Base-by-base conservation (phyloP, 2,888 invertebrate genomes). In the Melanargia galathea region DNA sequence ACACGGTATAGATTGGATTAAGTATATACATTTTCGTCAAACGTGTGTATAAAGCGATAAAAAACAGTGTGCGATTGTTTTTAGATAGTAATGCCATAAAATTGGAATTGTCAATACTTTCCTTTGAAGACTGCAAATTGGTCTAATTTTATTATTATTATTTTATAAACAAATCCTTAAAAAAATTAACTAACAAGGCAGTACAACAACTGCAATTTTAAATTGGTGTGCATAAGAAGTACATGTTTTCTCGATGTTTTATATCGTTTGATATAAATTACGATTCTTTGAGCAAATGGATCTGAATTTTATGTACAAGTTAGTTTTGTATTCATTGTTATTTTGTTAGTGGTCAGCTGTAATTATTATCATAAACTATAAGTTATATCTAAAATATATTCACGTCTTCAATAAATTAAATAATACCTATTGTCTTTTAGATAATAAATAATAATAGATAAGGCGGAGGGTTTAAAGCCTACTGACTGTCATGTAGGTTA, bases 401-500 rank as follows among this genome's bases (percentile, higher is more conserved):
- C 11, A 22, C 13, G 26, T 51, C 24, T 51, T 49, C 13, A 26
- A 45, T 60, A 40, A 60, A 60, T 40, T 43, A 60, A 49, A 49
- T 57, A 40, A 49, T 33, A 55, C 2, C 24, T 38, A 38, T 16
- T 26, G 55, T 55, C 55, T 55, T 40, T 40, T 43, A 38, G 13
- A 52, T 52, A 52, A 52, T 52, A 52, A 35, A 74, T 73, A 77
- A 64, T 64, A 71, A 70, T 65, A 64, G 65, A 51, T 58, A 65
- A 76, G 73, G 72, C 73, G 74, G 70, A 70, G 68, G 65, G 62
- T 62, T 48, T 66, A 62, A 64, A 68, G 68, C 68, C 67, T 72
- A 70, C 68, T 69, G 67, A 69, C 66, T 58, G 65, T 70, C 64
- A 70, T 60, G 63, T 67, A 69, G 46, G 56, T 57, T 69, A 71